Percentiles rank a stretch among this genome's conserved stretches.
Conservation (phyloP, 2,888 invertebrate species). For the Drosophila demipolita region DNA sequence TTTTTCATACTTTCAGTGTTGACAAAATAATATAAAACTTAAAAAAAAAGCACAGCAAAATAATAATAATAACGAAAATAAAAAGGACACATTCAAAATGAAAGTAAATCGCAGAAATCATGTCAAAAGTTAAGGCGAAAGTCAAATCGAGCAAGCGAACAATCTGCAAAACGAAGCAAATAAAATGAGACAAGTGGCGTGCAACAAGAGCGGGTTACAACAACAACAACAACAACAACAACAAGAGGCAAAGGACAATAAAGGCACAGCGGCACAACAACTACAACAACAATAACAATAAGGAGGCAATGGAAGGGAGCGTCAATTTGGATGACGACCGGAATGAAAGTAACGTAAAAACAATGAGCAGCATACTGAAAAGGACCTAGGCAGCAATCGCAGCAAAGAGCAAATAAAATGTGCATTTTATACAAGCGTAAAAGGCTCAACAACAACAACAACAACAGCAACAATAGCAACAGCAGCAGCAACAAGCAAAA, state of each 20-base stretch:
- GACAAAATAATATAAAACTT: constrained; percentile 7
- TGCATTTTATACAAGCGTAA: constrained; percentile 48
- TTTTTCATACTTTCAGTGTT: constrained; percentile 35
- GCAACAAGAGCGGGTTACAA: constrained; percentile 24
- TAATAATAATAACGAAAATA: neutral
- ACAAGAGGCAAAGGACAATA: constrained; percentile 53
- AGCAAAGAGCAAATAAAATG: constrained; percentile 50
- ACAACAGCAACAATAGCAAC: neutral
- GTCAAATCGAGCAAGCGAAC: constrained; percentile 37
- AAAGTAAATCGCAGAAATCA: constrained; percentile 28
- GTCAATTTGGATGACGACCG: constrained; percentile 62
- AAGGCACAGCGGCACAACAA: constrained; percentile 35
- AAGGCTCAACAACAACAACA: constrained; percentile 36
- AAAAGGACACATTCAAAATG: constrained; percentile 2
- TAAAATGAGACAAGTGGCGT: constrained; percentile 61
- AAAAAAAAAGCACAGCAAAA: neutral
- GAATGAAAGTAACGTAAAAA: constrained; percentile 21
- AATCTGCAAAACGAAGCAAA: constrained; percentile 25
- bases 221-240: constrained; percentile 33
- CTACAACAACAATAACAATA: constrained; percentile 29
- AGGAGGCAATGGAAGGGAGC: constrained; percentile 61
- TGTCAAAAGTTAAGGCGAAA: constrained; percentile 57
- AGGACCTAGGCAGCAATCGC: constrained; percentile 16
- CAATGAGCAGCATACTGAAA: constrained; percentile 33
- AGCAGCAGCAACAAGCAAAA: neutral